Evolutionary conservation across 92 coral and sea anemone species (phyloP).

Genomic region (Palythoa heliodiscus): DNA sequence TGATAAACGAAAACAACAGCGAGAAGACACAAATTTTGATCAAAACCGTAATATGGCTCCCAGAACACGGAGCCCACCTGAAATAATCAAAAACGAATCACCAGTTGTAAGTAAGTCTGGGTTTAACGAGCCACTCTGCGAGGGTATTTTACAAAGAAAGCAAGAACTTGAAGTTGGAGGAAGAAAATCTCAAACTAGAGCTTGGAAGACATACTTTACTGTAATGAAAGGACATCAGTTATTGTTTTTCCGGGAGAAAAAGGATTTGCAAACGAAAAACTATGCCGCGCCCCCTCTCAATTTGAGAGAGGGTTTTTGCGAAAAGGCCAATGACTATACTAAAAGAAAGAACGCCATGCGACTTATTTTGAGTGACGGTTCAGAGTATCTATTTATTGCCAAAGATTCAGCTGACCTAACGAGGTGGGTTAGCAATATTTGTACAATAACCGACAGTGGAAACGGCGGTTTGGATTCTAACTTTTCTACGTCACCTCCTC

Average conservation of each 20-base stretch:
- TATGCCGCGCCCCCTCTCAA: slow-evolving; percentile 73
- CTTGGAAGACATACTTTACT: slow-evolving; percentile 88
- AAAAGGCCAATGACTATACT: slow-evolving; percentile 58
- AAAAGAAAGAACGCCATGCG: slow-evolving; percentile 71
- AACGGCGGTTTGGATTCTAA: slow-evolving; percentile 33
- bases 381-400: slow-evolving; percentile 78
- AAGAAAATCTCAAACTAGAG: slow-evolving; percentile 63
- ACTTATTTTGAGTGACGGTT: slow-evolving; percentile 69
- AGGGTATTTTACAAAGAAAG: slow-evolving; percentile 85
- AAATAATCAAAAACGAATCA: slow-evolving; percentile 46
- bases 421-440: slow-evolving; percentile 72
- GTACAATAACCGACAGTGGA: slow-evolving; percentile 30
- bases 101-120: slow-evolving; percentile 29
- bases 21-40: slow-evolving; percentile 34
- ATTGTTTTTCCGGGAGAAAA: slow-evolving; percentile 74
- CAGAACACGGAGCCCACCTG: slow-evolving; percentile 42
- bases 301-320: slow-evolving; percentile 69
- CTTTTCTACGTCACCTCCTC: slow-evolving; percentile 57
- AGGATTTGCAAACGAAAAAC: slow-evolving; percentile 53
- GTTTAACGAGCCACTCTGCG: slow-evolving; percentile 40
- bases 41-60: slow-evolving; percentile 14
- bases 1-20: slow-evolving; percentile 42
- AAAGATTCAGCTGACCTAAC: slow-evolving; percentile 62
- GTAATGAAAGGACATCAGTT: slow-evolving; percentile 71
- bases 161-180: slow-evolving; percentile 84